Conservation (phyloP, 2,888 invertebrate genomes). For the Odontocolon sp. region DNA sequence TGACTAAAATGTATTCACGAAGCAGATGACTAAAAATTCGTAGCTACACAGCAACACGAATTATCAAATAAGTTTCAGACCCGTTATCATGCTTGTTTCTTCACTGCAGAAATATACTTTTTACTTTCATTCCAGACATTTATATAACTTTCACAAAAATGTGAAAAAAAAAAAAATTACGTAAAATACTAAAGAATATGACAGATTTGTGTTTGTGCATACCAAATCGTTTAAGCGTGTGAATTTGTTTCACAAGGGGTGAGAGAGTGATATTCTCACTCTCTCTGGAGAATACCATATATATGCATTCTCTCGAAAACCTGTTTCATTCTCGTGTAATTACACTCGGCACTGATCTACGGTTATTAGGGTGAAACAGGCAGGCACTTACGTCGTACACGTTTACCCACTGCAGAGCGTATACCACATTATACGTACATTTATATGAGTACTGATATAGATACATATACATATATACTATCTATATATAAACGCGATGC, state of each 20-base stretch:
- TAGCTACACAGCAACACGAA: neutral
- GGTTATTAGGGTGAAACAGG: constrained; percentile 51
- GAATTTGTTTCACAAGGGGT: constrained; percentile 23
- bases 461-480: neutral
- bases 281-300: constrained; percentile 7
- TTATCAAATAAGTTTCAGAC: neutral
- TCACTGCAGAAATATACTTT: too few relatives aligned
- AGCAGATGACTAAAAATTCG: neutral
- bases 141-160: too few relatives aligned
- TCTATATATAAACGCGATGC: constrained; percentile 24
- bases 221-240: constrained; percentile 24
- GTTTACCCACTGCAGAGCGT: neutral
- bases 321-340: constrained; percentile 52
- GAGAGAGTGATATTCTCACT: constrained; percentile 34
- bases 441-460: neutral
- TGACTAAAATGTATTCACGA: neutral
- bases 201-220: neutral
- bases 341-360: constrained; percentile 48
- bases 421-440: constrained; percentile 2
- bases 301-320: constrained; percentile 33
- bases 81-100: neutral
- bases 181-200: constrained; percentile 13
- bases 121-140: neutral
- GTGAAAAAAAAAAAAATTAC: neutral
- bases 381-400: constrained; percentile 37